These are phyloP conservation scores for Auanema freiburgensis DNA, from an alignment of 2,888 invertebrate species.

Conservation along the genomic window DNA sequence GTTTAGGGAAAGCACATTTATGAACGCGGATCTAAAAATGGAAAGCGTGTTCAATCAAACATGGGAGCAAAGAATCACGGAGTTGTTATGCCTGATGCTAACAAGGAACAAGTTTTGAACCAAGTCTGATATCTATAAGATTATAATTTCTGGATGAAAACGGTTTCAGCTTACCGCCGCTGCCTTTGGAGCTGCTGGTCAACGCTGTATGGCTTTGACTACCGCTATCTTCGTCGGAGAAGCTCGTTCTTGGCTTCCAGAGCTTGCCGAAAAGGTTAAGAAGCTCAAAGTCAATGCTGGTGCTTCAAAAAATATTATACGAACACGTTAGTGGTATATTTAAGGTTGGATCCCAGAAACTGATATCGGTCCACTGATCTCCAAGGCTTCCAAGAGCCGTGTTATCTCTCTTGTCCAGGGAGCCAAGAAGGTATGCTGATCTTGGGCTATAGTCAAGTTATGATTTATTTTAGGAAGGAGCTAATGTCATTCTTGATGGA, in stretches of 20 bases:
- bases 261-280: conserved; percentile 78
- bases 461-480: conserved; percentile 72
- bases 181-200: conserved; percentile 98
- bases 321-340: too few relatives aligned
- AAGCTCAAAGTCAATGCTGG: conserved; percentile 87
- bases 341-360: conserved; percentile 70
- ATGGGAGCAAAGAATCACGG: conserved; percentile 99
- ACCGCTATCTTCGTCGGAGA: conserved; percentile 86
- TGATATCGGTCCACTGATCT: conserved; percentile 83
- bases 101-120: conserved; percentile 91
- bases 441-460: conserved; percentile 3
- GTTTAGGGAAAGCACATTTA: conserved; percentile 87
- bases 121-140: conserved; percentile 68
- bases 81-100: conserved; percentile 92
- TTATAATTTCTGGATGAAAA: neutral
- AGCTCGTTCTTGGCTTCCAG: conserved; percentile 89
- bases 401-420: conserved; percentile 69
- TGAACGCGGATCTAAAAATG: conserved; percentile 83
- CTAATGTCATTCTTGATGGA: conserved; percentile 85
- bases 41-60: conserved; percentile 94
- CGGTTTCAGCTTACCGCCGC: conserved; percentile 74
- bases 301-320: too few relatives aligned
- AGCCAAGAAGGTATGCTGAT: conserved; percentile 49
- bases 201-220: conserved; percentile 97
- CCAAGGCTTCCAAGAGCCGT: conserved; percentile 81